Percentiles rank a stretch among this genome's conserved stretches.
These are phyloP conservation scores for Acomys russatus DNA, from an alignment of 2,797 vertebrate genomes.

Conservation along the genomic window DNA sequence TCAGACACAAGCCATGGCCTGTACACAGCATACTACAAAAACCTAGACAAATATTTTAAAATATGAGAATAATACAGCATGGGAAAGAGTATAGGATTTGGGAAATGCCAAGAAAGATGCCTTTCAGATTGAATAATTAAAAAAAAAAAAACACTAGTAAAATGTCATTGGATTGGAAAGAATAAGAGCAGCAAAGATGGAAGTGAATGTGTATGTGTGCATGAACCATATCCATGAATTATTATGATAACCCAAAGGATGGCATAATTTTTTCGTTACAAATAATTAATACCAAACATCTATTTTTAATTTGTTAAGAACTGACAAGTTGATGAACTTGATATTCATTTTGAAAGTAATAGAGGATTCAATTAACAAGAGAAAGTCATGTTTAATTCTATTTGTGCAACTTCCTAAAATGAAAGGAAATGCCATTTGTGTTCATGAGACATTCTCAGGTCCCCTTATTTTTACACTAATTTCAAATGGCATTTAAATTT, in stretches of 20 bases:
- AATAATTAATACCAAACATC: conserved; percentile 60
- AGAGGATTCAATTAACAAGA: conserved; percentile 73
- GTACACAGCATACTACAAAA: conserved; percentile 7
- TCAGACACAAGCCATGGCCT: not conserved
- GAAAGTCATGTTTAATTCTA: conserved; percentile 72
- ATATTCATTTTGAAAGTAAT: conserved; percentile 66
- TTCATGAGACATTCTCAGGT: conserved; percentile 70
- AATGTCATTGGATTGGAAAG: conserved; percentile 30
- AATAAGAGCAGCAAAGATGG: not conserved
- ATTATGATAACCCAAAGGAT: conserved; percentile 17
- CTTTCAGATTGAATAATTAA: not conserved
- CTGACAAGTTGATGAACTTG: conserved; percentile 74
- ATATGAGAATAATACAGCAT: not conserved
- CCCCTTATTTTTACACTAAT: conserved; percentile 70
- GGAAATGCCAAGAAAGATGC: not conserved
- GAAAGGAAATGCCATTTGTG: conserved; percentile 70
- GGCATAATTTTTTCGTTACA: conserved; percentile 46
- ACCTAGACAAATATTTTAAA: not conserved
- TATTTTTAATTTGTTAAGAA: conserved; percentile 68
- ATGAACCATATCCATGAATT: not conserved
- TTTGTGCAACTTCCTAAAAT: conserved; percentile 74
- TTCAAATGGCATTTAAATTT: conserved; percentile 73
- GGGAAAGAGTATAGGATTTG: not conserved
- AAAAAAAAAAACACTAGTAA: conserved; percentile 21
- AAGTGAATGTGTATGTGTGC: not conserved